These are phyloP conservation scores for Emydura subglobosa DNA, from an alignment of 2,113 vertebrate species.

Conservation along the genomic window DNA sequence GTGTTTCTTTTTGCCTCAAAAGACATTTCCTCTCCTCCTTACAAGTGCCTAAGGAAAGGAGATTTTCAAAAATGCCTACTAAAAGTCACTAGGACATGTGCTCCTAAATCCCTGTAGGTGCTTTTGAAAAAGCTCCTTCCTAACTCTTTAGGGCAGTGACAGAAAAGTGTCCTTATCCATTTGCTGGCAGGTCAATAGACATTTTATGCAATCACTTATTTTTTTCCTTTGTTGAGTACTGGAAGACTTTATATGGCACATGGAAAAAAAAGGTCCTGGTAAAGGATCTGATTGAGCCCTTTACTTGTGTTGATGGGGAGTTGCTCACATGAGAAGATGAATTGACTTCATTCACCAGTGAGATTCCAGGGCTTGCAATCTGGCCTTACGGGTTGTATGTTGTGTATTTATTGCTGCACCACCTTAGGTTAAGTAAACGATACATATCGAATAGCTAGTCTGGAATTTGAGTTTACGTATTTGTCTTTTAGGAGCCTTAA, in stretches of 20 bases:
- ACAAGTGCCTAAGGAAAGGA: conserved; percentile 21
- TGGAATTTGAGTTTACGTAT: accelerated
- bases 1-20: background rate
- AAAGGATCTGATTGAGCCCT: background rate
- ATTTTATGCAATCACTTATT: background rate
- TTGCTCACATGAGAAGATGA: background rate
- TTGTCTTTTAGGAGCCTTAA: background rate
- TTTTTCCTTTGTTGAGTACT: background rate
- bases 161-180: conserved; percentile 26
- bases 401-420: conserved; percentile 4
- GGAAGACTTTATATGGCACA: background rate
- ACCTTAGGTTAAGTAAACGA: background rate
- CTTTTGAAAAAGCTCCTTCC: background rate
- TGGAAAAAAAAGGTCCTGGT: background rate
- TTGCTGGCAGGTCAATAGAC: background rate
- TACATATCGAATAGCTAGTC: background rate
- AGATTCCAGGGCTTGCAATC: background rate
- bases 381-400: background rate
- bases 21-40: conserved; percentile 22
- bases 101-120: background rate
- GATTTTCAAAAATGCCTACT: background rate
- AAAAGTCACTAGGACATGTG: background rate
- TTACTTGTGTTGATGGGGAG: background rate
- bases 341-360: background rate
- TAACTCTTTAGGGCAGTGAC: background rate